Evolutionary conservation across 1,140 invertebrate genomes (phyloP), one percentile per base, ranked within the genome.

Genomic region (Rhyzopertha dominica): DNA sequence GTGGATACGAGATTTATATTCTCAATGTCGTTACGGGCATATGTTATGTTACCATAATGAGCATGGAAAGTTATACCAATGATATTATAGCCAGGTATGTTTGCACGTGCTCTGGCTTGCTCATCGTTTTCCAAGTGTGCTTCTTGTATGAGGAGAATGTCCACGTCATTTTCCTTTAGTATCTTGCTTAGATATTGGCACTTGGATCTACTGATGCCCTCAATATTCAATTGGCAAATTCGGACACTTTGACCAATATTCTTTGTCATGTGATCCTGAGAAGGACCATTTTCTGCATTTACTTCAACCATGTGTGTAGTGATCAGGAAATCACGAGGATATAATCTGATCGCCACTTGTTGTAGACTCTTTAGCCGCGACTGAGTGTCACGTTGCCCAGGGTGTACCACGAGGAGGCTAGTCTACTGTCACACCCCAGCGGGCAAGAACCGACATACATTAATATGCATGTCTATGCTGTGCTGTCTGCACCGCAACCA

Each of bases 91-190:
- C 43, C 43, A 10, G 43, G 43, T 28, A 45, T 45, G 14, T 45
- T 45, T n/a, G 24, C 43, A 23, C 42, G 22, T 45, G 37, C 39
- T 25, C 39, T 20, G 4, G 39, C 23, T 30, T 45, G 12, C 14
- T 45, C 9, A 30, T 39, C 25, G 25, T 20, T 45, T 40, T 38
- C 43, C 19, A 20, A 45, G 18, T 30, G 25, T 30, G 36, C 31
- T 40, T 45, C 32, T 25, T 45, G 34, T 16, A 45, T 38, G 13
- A n/a, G n/a, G n/a, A n/a, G n/a, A n/a, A n/a, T n/a, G 32, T 23
- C 19, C 8, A 26, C 7, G 20, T 39, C 20, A 23, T 39, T 3
- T 23, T 39, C 3, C 17, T 37, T 37, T 4, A 39, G 12, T 8
- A 25, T 14, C 20, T 22, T 36, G n/a, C 14, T 23, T 26, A 18